Evolutionary conservation across 1,140 invertebrate species (phyloP).

Genomic region (Lamellibrachia luymesi): DNA sequence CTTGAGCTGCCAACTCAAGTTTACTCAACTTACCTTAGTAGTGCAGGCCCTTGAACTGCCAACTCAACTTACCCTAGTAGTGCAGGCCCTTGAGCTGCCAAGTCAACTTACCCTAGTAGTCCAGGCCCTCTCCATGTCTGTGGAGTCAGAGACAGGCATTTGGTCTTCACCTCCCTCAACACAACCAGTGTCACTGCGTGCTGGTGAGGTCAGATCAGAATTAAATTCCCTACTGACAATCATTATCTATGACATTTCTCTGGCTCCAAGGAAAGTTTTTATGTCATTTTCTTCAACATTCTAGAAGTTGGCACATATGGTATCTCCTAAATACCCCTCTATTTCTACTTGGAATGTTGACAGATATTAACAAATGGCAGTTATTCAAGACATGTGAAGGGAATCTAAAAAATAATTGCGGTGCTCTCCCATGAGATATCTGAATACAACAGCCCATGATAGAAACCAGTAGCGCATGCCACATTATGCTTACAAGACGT

Average conservation of each 20-base stretch:
- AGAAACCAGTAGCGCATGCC: neutral
- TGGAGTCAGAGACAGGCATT: slow-evolving; percentile 38
- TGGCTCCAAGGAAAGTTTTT: neutral
- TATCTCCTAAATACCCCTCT: neutral
- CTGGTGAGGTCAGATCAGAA: slow-evolving; percentile 32
- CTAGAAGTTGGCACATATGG: neutral
- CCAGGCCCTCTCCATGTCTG: slow-evolving; percentile 45
- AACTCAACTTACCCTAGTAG: neutral
- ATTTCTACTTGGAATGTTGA: too few species aligned
- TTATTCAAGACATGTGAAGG: neutral
- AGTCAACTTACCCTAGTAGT: slow-evolving; percentile 38
- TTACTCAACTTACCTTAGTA: too few species aligned
- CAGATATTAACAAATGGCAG: too few species aligned
- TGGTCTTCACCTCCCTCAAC: slow-evolving; percentile 33
- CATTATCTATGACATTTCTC: neutral
- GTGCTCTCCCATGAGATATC: too few species aligned
- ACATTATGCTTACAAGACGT: neutral
- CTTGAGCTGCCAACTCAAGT: too few species aligned
- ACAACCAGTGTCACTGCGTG: slow-evolving; percentile 37
- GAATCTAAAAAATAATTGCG: neutral
- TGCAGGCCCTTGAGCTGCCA: neutral
- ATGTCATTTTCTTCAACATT: neutral
- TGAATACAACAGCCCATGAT: neutral
- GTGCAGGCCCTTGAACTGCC: too few species aligned
- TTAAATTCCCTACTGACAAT: neutral